Conservation (phyloP, 2,888 invertebrate species). For the Pteria penguin region DNA sequence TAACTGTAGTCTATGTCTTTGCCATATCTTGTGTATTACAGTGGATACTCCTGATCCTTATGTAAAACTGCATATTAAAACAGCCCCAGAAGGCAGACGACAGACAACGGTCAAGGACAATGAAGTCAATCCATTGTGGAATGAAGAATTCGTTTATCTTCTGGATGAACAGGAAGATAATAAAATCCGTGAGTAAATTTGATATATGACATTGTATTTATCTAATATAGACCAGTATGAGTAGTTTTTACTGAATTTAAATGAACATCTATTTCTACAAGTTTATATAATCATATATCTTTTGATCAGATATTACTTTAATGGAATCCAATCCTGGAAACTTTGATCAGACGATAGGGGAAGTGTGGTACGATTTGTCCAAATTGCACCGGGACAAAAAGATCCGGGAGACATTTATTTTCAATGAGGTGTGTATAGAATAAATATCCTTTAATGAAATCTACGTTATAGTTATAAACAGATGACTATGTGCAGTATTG, state of each 20-base stretch:
- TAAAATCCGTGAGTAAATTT: slow-evolving; percentile 74
- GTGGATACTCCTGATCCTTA: slow-evolving; percentile 81
- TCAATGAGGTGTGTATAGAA: slow-evolving; percentile 62
- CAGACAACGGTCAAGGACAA: slow-evolving; percentile 77
- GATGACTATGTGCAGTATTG: too few relatives aligned
- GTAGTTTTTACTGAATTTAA: too few relatives aligned
- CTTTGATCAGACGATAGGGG: slow-evolving; percentile 76
- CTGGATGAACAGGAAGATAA: slow-evolving; percentile 75
- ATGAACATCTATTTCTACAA: too few relatives aligned
- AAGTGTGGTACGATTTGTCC: slow-evolving; percentile 61
- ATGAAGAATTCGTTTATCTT: slow-evolving; percentile 79
- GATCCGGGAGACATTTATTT: slow-evolving; percentile 65
- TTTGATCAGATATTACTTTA: slow-evolving; percentile 74
- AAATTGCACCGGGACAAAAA: slow-evolving; percentile 59
- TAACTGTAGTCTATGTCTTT: background rate
- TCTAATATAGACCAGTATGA: too few relatives aligned
- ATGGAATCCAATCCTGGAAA: slow-evolving; percentile 79
- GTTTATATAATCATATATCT: too few relatives aligned
- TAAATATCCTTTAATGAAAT: too few relatives aligned
- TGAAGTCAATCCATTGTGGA: slow-evolving; percentile 79
- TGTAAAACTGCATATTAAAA: slow-evolving; percentile 74
- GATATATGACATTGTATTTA: too few relatives aligned
- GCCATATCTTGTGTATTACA: slow-evolving; percentile 47
- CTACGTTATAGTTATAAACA: too few relatives aligned
- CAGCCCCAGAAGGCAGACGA: slow-evolving; percentile 78